phyloP scores from a whole-genome alignment of 2,797 vertebrate genomes.

The Smutsia gigantea region DNA sequence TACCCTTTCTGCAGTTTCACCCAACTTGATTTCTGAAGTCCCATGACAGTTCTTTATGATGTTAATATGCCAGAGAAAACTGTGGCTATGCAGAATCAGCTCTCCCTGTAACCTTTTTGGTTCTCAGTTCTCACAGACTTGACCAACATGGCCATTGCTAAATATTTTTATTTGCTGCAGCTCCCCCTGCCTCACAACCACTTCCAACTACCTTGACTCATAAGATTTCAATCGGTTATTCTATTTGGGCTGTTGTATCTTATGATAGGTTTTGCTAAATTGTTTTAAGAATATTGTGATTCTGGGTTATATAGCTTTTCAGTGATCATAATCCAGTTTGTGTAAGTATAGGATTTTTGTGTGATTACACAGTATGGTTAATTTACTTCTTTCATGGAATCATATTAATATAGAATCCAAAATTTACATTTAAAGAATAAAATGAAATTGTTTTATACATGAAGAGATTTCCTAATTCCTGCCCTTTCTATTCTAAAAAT shows the following conservation, averaged over 20 bases:
- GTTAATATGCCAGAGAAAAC: constrained; percentile 16
- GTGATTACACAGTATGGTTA: neutral
- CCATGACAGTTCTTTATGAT: constrained; percentile 28
- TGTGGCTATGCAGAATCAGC: neutral
- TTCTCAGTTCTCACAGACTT: neutral
- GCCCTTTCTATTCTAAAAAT: neutral
- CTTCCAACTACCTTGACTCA: neutral
- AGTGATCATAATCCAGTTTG: neutral
- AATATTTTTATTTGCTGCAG: neutral
- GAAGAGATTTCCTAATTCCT: constrained; percentile 37
- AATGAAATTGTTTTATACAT: neutral
- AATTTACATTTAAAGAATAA: constrained; percentile 31
- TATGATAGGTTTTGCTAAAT: constrained; percentile 25
- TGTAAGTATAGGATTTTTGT: constrained; percentile 10
- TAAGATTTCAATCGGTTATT: constrained; percentile 15
- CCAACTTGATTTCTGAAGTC: constrained; percentile 45
- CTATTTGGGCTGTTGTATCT: constrained; percentile 3
- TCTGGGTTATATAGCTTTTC: constrained; percentile 26
- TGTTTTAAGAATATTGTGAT: constrained; percentile 44
- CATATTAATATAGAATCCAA: constrained; percentile 3
- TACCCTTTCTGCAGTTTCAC: constrained; percentile 28
- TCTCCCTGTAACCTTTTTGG: neutral
- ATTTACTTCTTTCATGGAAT: neutral
- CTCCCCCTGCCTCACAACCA: neutral
- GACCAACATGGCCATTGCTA: neutral